Evolutionary conservation across 2,113 vertebrate species (phyloP).

Genomic region (Poeciliopsis turrubarensis): DNA sequence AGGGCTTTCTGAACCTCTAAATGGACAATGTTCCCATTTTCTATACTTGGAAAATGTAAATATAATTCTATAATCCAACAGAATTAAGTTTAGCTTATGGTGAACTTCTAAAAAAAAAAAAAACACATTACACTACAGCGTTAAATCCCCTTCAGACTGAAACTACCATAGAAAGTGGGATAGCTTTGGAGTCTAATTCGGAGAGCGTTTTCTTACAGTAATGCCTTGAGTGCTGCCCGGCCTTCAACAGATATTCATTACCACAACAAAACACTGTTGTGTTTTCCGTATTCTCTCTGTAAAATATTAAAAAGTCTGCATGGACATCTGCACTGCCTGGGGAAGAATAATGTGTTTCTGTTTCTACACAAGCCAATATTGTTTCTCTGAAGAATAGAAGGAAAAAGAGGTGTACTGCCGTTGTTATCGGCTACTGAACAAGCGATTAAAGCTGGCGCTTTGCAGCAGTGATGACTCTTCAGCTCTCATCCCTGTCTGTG

Average conservation of each 20-base stretch:
- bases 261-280: conserved; percentile 17
- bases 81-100: background rate
- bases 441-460: conserved; percentile 31
- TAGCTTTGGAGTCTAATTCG: background rate
- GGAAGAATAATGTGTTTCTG: conserved; percentile 31
- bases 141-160: background rate
- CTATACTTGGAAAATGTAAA: background rate
- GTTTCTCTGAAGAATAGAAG: conserved; percentile 26
- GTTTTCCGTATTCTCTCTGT: conserved; percentile 3
- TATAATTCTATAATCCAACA: background rate
- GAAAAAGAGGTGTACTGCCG: conserved; percentile 1
- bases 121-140: background rate
- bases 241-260: conserved; percentile 9
- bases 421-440: conserved; percentile 26
- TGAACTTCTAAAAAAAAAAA: background rate
- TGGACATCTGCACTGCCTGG: conserved; percentile 9
- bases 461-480: conserved; percentile 37
- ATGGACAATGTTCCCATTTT: background rate
- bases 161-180: background rate
- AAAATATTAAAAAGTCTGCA: conserved; percentile 44
- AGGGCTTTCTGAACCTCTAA: too few relatives aligned
- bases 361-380: conserved; percentile 25
- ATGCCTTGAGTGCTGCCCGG: background rate
- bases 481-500: conserved; percentile 19
- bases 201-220: background rate